Base-by-base conservation (phyloP, 2,797 vertebrate species). In the Rhabdophis nuchalis region DNA sequence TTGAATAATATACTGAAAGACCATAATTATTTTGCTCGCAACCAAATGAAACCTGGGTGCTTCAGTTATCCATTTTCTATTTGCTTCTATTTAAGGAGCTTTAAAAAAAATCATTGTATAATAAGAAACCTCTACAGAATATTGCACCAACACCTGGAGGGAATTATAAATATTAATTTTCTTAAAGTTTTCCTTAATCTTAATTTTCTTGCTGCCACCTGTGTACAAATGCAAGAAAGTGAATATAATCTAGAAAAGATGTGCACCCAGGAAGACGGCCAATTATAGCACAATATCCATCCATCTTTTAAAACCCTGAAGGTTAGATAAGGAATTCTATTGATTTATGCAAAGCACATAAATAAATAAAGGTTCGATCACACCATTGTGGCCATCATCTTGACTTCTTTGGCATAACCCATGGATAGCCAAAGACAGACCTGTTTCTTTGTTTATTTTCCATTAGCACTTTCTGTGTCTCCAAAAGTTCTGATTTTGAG, bases 201-300 rank as follows among this genome's bases (percentile, higher is more conserved):
- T 20, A 25, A 85, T 94, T 93, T 93, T 86, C 94, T 91, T 58
- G 50, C 90, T 18, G 85, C 86, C 93, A 90, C 90, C 77, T 93
- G 68, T 86, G 86, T 96, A 32, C 88, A 60, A 92, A 68, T 89
- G 89, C 9, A 77, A 20, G 88, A 54, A 93, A 94, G 93, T 92
- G 93, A 95, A 94, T 94, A 53, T 93, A 87, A 95, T 95, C 96
- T 94, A 92, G 94, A 93, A 93, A 93, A 93, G 90, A 86, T 92
- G 93, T 12, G 68, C 18, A 91, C 90, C 90, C 18, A 94, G 93
- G 36, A 95, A 25, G 68, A 77, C 68, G 82, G 87, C 27, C 92
- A 93, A 93, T 94, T 93, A 91, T 7, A 94, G 88, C 14, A 86
- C 93, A 95, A 93, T 82, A 91, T 89, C 89, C 86, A 90, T 72